Evolutionary conservation across 1,140 invertebrate species (phyloP).

Genomic region (Pachypeltis micranthus): DNA sequence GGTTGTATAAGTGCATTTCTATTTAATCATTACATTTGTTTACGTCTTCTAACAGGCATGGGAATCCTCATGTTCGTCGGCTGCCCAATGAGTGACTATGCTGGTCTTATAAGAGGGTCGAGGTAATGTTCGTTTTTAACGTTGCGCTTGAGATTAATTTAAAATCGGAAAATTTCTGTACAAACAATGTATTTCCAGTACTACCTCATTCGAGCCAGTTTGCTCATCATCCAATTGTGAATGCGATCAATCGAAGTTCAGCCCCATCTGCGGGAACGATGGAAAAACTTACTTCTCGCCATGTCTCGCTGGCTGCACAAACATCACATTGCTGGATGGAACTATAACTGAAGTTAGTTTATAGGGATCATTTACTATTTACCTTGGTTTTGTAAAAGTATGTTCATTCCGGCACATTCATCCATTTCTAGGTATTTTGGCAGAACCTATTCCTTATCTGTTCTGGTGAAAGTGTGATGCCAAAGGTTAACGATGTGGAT

Average conservation of each 20-base stretch:
- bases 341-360: constrained; percentile 42
- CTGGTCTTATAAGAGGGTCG: constrained; percentile 41
- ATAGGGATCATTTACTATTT: too few species aligned
- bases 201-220: constrained; percentile 41
- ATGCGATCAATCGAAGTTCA: constrained; percentile 63
- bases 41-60: constrained; percentile 51
- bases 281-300: constrained; percentile 74
- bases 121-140: constrained; percentile 21
- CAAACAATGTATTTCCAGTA: constrained; percentile 30
- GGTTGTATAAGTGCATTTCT: not conserved
- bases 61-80: constrained; percentile 76
- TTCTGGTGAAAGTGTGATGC: too few species aligned
- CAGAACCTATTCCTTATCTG: too few species aligned
- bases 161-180: too few species aligned
- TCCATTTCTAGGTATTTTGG: too few species aligned
- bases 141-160: too few species aligned
- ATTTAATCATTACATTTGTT: not conserved
- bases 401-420: too few species aligned
- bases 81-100: constrained; percentile 70
- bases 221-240: constrained; percentile 51
- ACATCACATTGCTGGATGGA: constrained; percentile 46
- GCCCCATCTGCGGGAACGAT: constrained; percentile 68
- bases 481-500: too few species aligned
- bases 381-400: too few species aligned
- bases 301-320: constrained; percentile 75